Evolutionary conservation across 2,888 invertebrate species (phyloP), one percentile per base, ranked within the genome.

Genomic region (Caenorhabditis sp.): DNA sequence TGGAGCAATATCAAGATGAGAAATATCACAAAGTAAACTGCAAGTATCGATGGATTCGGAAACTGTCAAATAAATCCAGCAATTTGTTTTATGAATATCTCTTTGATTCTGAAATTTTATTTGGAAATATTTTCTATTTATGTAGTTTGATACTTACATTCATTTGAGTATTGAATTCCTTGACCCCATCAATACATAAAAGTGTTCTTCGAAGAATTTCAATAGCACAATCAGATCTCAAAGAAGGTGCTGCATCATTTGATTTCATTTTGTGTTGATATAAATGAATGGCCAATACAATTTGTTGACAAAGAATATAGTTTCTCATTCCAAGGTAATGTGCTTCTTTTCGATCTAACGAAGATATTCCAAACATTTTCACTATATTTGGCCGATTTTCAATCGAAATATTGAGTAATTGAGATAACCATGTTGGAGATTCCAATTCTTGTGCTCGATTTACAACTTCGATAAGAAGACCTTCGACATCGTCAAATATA

Each of bases 401-500:
- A 12, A 73, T 58, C 49, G 54, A 62, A 0, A 37, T 37, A 58
- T 68, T 62, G 0, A 68, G 27, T 12, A 76, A 8, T 37, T 66
- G 68, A 14, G 65, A 51, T 6, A 71, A 19, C 71, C 68, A 77
- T 26, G 43, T 69, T 17, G 64, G 74, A 26, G 66, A 66, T 37
- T 68, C 69, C 1, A 12, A 50, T n/a, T 69, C 69, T n/a, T 65
- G 66, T 27, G 68, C 66, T 19, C 69, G 61, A 36, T 69, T 43
- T n/a, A 70, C 61, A 49, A 71, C 73, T 24, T 69, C 66, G 21
- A 60, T 58, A 10, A 79, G 53, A n/a, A 79, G 66, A 21, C 76
- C 66, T 31, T 81, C 81, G n/a, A 81, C 64, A 59, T 81, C 79
- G 49, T 82, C 79, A 64, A 72, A 77, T n/a, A 80, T 69, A 26